Conservation (phyloP, 2,888 invertebrate species). For the Oasisia sp. region DNA sequence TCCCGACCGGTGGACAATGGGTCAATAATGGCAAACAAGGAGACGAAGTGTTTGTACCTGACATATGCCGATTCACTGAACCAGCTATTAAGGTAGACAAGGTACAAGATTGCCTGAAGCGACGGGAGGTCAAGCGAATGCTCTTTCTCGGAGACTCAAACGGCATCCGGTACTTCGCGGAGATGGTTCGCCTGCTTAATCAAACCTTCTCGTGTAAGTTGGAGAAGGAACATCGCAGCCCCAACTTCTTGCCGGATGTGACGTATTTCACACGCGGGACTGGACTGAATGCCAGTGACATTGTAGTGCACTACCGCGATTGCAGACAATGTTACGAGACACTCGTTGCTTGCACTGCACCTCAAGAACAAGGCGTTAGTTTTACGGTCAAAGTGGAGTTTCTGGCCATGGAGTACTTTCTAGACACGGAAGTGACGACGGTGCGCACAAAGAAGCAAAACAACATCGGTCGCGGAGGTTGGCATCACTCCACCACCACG, state of each 20-base stretch:
- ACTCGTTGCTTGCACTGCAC: not conserved
- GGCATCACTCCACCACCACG: not conserved
- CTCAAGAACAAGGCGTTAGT: not conserved
- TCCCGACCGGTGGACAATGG: no score
- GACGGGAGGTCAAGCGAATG: not conserved
- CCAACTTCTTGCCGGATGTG: not conserved
- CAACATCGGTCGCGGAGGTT: not conserved
- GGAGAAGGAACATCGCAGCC: not conserved
- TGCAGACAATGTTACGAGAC: not conserved
- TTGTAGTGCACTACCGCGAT: not conserved
- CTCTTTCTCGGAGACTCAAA: not conserved
- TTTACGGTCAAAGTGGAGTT: not conserved
- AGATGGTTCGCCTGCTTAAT: not conserved
- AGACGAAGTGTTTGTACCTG: not conserved
- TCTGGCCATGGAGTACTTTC: not conserved
- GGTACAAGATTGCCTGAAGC: not conserved
- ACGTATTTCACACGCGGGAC: not conserved
- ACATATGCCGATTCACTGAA: not conserved
- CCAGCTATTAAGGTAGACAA: not conserved
- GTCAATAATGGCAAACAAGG: no score
- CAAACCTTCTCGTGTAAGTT: not conserved
- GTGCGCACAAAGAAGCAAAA: not conserved
- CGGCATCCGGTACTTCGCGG: not conserved
- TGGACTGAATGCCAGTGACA: not conserved
- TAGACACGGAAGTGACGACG: not conserved